Base-by-base conservation (phyloP, 2,888 invertebrate species). In the Papilio demoleus region DNA sequence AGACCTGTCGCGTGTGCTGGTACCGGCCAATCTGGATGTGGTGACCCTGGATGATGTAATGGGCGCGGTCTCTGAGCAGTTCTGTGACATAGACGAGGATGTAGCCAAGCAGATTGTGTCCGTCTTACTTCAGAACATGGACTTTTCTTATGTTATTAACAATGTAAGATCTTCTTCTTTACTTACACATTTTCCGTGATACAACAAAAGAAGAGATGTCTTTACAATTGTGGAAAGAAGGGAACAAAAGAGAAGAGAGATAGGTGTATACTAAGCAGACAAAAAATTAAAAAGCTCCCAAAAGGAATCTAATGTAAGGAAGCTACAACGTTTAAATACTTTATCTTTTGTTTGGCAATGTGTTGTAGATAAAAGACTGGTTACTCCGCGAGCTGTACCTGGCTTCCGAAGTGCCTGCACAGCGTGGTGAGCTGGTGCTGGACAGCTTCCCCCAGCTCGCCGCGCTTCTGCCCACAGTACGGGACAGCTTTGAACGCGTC, bases 391-490 rank as follows among this genome's bases (percentile, higher is more conserved):
- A 92, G 70, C 86, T 94, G 14, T 87, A 93, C 78, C 70, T 79
- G 0, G 90, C 93, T 0, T 93, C 94, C 0, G 88, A 93, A 75
- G 77, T 94, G 58, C 92, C 92, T 0, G 80, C 85, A 56, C 76
- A 81, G 0, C 91, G 93, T 60, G 94, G 94, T 0, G 79, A 87
- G 27, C 70, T 73, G 0, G 86, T 94, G 0, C 72, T 94, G 19
- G 78, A 82, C 0, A 84, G 85, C 70, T 83, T 93, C 31, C 86
- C 89, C 0, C 80, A 87, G 11, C 88, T 93, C 77, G 85, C 90
- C 0, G 81, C 88, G 6, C 75, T 94, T 5, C 68, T 94, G 67
- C 93, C 93, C 0, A 73, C 84, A 1, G 80, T 94, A 19, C 90
- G 87, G 68, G 76, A 77, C 1, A 83, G 81, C 38, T 73, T 91